A percentile compares a stretch with the other conserved stretches of the same genome.
phyloP scores from a whole-genome alignment of 2,797 vertebrate genomes.

The Tenualosa thibaudeaui region DNA sequence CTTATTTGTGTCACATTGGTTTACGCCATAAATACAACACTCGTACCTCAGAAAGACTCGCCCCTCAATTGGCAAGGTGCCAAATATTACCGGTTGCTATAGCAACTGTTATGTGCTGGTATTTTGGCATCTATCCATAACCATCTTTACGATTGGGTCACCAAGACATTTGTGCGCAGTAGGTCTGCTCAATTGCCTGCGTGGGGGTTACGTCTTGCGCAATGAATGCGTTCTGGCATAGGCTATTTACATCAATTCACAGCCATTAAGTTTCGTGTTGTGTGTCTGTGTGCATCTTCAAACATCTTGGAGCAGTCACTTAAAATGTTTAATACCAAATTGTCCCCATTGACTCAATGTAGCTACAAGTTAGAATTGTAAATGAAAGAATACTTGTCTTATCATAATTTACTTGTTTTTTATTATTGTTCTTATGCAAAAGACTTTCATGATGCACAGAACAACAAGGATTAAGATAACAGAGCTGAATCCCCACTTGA shows the following conservation, averaged over 20 bases:
- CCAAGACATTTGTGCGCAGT: neutral
- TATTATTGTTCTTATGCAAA: neutral
- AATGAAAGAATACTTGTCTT: neutral
- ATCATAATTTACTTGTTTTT: neutral
- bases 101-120: constrained; percentile 48
- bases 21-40: neutral
- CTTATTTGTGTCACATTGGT: neutral
- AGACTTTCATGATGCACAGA: constrained; percentile 85
- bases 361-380: neutral
- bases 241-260: neutral
- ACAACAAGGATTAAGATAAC: constrained; percentile 99
- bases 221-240: neutral
- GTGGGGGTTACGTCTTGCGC: neutral
- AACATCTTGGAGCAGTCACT: neutral
- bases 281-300: too few species aligned
- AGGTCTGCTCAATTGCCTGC: too few species aligned
- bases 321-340: neutral
- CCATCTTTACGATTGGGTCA: neutral
- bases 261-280: too few species aligned
- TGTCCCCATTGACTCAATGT: neutral
- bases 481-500: constrained; percentile 97
- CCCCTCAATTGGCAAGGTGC: constrained; percentile 42
- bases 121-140: constrained; percentile 27
- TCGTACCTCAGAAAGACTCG: neutral
- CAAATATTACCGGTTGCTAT: constrained; percentile 52